These are phyloP conservation scores for Drosophila bunnanda DNA, from an alignment of 2,888 invertebrate species.

Conservation along the genomic window DNA sequence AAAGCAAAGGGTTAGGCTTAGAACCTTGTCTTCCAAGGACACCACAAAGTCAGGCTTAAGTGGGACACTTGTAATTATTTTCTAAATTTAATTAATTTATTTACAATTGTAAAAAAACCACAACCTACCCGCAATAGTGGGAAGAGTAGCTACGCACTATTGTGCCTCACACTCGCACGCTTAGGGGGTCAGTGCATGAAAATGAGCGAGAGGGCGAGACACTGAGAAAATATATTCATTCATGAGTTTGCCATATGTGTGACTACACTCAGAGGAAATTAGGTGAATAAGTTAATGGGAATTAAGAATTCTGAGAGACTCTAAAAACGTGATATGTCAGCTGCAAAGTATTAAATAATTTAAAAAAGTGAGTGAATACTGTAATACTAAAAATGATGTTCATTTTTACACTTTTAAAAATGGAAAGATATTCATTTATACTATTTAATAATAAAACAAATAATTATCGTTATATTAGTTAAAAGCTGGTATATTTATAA, in stretches of 20 bases:
- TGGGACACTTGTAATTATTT: not conserved
- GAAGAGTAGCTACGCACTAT: conserved; percentile 1
- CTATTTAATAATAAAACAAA: no score
- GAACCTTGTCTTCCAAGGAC: not conserved
- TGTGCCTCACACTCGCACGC: conserved; percentile 9
- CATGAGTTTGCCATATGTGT: conserved; percentile 2
- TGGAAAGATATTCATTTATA: not conserved
- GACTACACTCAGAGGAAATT: not conserved
- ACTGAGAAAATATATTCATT: not conserved
- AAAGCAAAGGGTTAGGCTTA: not conserved
- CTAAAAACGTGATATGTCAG: not conserved
- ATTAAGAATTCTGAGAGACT: not conserved
- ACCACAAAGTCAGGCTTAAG: not conserved
- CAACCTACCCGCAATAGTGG: not conserved
- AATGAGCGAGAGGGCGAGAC: conserved; percentile 30
- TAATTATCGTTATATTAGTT: no score
- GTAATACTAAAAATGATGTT: not conserved
- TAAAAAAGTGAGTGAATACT: not conserved
- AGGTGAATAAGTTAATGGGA: not conserved
- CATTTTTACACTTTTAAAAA: not conserved
- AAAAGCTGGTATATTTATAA: no score
- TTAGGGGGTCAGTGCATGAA: conserved; percentile 5
- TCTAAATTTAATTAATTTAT: not conserved
- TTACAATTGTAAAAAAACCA: not conserved
- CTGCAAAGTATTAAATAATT: not conserved